A percentile compares a stretch with the other conserved stretches of the same genome.
These are phyloP conservation scores for Schizopygopsis pylzovi DNA, from an alignment of 2,797 vertebrate genomes.

Conservation along the genomic window DNA sequence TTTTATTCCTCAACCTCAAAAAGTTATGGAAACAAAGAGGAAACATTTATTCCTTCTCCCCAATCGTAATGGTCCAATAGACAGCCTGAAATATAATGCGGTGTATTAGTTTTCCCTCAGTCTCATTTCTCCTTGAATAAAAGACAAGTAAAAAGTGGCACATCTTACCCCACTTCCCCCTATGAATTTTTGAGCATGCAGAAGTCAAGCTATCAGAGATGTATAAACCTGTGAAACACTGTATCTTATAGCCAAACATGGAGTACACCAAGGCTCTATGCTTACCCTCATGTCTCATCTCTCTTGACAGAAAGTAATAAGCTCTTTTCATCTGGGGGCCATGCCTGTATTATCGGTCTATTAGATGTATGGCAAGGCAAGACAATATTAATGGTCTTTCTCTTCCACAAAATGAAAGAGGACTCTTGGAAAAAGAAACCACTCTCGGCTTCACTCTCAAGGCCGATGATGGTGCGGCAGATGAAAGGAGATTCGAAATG, in stretches of 20 bases:
- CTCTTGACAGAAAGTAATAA: conserved; percentile 77
- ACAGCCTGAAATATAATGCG: not conserved
- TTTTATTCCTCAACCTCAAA: not conserved
- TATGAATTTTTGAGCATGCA: conserved; percentile 12
- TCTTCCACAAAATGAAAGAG: conserved; percentile 75
- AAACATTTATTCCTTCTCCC: not conserved
- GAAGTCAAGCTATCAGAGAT: conserved; percentile 45
- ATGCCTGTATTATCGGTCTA: conserved; percentile 80
- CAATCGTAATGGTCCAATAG: not conserved
- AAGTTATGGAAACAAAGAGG: not conserved
- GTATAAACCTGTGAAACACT: conserved; percentile 51
- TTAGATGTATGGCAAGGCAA: conserved; percentile 78
- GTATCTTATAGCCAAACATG: conserved; percentile 54
- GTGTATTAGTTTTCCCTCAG: not conserved
- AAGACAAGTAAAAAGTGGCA: not conserved
- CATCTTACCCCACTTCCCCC: not conserved
- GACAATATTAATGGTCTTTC: conserved; percentile 80
- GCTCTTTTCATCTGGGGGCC: conserved; percentile 81
- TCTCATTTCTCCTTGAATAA: not conserved
- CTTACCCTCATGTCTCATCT: conserved; percentile 76
- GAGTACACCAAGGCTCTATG: conserved; percentile 57
- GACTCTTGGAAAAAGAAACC: conserved; percentile 78
- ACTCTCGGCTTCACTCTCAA: conserved; percentile 77
- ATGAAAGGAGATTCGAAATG: conserved; percentile 78
- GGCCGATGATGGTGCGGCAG: conserved; percentile 74